phyloP scores from a whole-genome alignment of 2,113 vertebrate genomes.

The Gymnocephalus cernua region DNA sequence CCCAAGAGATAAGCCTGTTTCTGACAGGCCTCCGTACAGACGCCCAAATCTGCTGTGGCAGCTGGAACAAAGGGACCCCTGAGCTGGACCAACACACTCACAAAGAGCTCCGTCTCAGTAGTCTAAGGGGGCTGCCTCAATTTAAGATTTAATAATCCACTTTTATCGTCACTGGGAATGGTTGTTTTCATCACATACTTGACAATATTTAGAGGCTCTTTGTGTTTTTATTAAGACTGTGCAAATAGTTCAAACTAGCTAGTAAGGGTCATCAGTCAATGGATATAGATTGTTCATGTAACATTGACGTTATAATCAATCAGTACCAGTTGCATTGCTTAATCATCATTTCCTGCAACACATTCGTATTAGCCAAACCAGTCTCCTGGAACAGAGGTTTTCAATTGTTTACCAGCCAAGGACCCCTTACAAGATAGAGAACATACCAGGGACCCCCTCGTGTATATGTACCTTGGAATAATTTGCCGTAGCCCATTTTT shows the following conservation, averaged over 20 bases:
- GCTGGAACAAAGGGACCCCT: constrained; percentile 81
- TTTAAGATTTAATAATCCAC: constrained; percentile 62
- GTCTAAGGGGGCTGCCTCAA: constrained; percentile 55
- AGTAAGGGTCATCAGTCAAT: neutral
- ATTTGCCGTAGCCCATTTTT: too few species aligned
- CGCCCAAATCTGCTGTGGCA: constrained; percentile 82
- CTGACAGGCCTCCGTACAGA: constrained; percentile 81
- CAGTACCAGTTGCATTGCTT: neutral
- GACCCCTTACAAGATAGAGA: too few species aligned
- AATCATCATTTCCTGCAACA: neutral
- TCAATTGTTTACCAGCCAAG: too few species aligned
- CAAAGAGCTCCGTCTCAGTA: constrained; percentile 60
- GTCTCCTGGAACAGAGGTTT: too few species aligned
- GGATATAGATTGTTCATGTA: constrained; percentile 7
- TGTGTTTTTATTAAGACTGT: constrained; percentile 20
- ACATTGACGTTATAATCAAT: constrained; percentile 23
- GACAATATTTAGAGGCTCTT: neutral
- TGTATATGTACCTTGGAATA: too few species aligned
- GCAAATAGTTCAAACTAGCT: neutral
- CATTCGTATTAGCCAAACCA: neutral
- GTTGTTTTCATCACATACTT: constrained; percentile 29
- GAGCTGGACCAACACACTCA: constrained; percentile 64
- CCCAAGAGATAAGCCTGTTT: constrained; percentile 83
- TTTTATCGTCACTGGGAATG: constrained; percentile 35
- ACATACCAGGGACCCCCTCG: too few species aligned